Evolutionary conservation across 2,797 vertebrate species (phyloP).

Genomic region (Remorina albescens): DNA sequence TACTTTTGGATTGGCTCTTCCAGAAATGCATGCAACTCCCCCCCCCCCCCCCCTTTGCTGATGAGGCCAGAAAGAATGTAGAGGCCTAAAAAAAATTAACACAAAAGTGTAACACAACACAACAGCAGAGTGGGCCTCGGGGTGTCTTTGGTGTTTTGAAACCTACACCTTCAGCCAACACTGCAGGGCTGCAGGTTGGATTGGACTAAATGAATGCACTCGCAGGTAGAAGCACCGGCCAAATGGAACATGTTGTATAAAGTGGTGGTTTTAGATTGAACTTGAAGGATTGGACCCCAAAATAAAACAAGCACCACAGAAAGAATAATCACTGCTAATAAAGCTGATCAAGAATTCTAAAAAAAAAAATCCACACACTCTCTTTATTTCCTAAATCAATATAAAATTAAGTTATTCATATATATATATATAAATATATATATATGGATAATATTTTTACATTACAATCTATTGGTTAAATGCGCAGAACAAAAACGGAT

Average conservation of each 20-base stretch:
- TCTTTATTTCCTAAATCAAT: too few relatives aligned
- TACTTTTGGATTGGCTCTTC: conserved; percentile 47
- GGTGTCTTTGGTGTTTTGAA: conserved; percentile 11
- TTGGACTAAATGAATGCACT: conserved; percentile 30
- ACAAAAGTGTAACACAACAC: conserved; percentile 30
- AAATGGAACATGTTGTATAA: conserved; percentile 15
- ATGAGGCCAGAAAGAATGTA: conserved; percentile 55
- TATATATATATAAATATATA: too few relatives aligned
- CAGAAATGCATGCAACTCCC: conserved; percentile 38
- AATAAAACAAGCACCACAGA: neutral
- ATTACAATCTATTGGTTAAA: neutral
- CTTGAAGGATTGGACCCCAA: neutral
- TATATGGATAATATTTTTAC: neutral
- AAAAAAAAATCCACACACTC: neutral
- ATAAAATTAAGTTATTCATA: too few relatives aligned
- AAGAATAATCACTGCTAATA: conserved; percentile 1
- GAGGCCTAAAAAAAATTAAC: conserved; percentile 52
- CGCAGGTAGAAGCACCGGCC: conserved; percentile 32
- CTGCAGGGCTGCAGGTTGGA: conserved; percentile 25
- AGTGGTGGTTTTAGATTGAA: conserved; percentile 4
- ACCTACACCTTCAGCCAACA: conserved; percentile 10
- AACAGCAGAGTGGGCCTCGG: neutral
- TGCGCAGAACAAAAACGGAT: neutral
- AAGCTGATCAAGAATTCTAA: neutral
- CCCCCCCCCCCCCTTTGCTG: conserved; percentile 38